phyloP scores from a whole-genome alignment of 2,888 invertebrate genomes.

The Tricholauxania praeusta region DNA sequence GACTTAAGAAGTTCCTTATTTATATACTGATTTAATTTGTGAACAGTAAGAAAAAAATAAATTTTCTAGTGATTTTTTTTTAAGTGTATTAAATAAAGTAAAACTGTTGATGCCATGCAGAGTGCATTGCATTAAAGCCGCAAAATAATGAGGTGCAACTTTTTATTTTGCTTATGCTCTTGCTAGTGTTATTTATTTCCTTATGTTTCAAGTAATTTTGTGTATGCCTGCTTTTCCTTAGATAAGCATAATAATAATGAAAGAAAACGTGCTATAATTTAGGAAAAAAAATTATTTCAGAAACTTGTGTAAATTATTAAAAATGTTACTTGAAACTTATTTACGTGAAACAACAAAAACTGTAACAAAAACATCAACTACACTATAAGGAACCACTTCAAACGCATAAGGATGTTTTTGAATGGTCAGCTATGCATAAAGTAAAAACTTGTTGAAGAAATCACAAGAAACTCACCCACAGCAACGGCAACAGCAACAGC shows the following conservation, averaged over 20 bases:
- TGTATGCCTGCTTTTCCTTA: background rate
- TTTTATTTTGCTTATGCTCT: background rate
- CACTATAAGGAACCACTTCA: background rate
- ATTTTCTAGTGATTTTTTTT: too few species aligned
- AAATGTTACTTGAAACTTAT: background rate
- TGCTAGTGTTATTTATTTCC: background rate
- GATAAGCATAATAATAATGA: conserved; percentile 3
- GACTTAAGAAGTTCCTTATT: too few species aligned
- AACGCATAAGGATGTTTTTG: background rate
- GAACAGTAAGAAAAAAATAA: too few species aligned
- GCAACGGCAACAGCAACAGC: too few species aligned
- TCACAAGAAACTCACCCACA: background rate
- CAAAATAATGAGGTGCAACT: conserved; percentile 29
- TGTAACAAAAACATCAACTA: background rate
- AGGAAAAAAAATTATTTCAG: background rate
- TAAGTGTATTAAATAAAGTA: too few species aligned
- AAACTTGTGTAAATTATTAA: background rate
- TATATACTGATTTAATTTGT: too few species aligned
- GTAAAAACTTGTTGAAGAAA: conserved; percentile 18
- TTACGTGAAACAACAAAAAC: background rate
- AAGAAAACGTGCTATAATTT: background rate
- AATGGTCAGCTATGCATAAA: conserved; percentile 14
- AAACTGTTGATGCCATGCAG: too few species aligned
- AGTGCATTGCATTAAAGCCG: conserved; percentile 4
- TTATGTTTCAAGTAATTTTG: background rate